These are phyloP conservation scores for Myotis vivesi DNA, from an alignment of 2,797 vertebrate genomes.

Conservation along the genomic window DNA sequence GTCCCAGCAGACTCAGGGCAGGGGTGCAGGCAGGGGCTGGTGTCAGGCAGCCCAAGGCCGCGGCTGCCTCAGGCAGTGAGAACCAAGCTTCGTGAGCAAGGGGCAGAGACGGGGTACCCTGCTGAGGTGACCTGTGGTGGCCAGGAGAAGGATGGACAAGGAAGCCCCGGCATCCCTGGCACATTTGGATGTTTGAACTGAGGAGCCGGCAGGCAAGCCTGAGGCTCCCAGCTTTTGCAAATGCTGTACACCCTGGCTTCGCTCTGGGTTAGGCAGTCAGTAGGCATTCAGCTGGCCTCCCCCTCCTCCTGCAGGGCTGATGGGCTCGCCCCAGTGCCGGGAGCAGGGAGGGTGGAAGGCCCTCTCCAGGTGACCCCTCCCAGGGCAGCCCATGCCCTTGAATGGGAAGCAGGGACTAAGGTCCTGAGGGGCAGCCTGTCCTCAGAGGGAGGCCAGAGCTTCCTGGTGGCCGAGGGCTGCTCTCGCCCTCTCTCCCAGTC, in stretches of 20 bases:
- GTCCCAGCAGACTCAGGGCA: no score
- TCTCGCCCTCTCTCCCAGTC: not conserved
- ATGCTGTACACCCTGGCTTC: accelerated
- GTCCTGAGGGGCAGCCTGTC: not conserved
- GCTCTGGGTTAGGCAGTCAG: accelerated
- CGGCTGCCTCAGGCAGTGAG: not conserved
- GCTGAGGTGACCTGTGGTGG: accelerated
- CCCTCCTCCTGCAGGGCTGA: not conserved
- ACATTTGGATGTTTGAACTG: accelerated
- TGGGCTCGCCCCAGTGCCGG: accelerated
- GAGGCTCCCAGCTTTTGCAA: not conserved
- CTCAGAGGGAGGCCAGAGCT: not conserved
- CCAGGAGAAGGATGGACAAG: not conserved
- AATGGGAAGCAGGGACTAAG: not conserved
- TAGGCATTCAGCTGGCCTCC: accelerated
- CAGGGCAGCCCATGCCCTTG: accelerated
- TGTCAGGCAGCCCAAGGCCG: not conserved
- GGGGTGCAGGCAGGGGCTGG: no score
- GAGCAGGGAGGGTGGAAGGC: not conserved
- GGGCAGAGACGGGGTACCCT: accelerated
- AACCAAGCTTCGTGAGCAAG: not conserved
- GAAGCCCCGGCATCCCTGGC: accelerated
- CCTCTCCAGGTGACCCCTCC: not conserved
- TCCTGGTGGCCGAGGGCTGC: not conserved
- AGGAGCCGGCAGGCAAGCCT: not conserved